Percentiles rank a stretch among this genome's conserved stretches.
phyloP scores from a whole-genome alignment of 2,888 invertebrate genomes.

The Pristionchus exspectatus region DNA sequence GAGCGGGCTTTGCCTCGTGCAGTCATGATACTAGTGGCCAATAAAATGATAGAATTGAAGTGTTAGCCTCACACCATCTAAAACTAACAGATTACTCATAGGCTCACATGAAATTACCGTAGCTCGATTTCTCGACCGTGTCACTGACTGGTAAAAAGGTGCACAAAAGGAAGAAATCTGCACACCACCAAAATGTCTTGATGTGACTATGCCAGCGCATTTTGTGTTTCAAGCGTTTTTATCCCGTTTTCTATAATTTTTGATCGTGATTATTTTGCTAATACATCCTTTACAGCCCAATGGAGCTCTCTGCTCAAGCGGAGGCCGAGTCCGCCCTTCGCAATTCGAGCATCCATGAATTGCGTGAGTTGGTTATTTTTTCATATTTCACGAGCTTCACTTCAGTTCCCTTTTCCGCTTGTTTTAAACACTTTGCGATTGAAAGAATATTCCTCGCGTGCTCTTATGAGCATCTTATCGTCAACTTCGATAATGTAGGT shows the following conservation, averaged over 20 bases:
- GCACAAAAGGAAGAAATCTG: neutral
- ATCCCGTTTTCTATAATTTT: neutral
- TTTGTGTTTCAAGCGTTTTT: neutral
- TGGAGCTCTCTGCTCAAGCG: constrained; percentile 43
- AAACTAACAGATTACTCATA: too few relatives aligned
- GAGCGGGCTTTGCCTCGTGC: neutral
- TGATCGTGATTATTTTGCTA: neutral
- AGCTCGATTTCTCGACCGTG: too few relatives aligned
- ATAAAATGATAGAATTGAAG: too few relatives aligned
- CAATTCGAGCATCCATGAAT: constrained; percentile 58
- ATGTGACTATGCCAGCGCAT: constrained; percentile 5
- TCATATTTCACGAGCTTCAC: neutral
- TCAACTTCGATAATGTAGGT: too few relatives aligned
- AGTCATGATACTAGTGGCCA: neutral
- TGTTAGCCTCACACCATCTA: too few relatives aligned
- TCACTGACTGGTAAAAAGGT: neutral
- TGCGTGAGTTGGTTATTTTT: constrained; percentile 61
- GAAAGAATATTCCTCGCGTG: too few relatives aligned
- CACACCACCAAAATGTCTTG: neutral
- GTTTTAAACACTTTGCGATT: neutral
- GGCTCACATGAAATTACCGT: too few relatives aligned
- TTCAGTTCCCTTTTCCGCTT: neutral
- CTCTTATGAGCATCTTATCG: too few relatives aligned
- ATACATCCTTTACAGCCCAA: neutral
- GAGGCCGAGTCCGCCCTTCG: constrained; percentile 58